Evolutionary conservation across 2,797 vertebrate species (phyloP), one percentile per base, ranked within the genome.

Genomic region (Paratrypauchen microcephalus): DNA sequence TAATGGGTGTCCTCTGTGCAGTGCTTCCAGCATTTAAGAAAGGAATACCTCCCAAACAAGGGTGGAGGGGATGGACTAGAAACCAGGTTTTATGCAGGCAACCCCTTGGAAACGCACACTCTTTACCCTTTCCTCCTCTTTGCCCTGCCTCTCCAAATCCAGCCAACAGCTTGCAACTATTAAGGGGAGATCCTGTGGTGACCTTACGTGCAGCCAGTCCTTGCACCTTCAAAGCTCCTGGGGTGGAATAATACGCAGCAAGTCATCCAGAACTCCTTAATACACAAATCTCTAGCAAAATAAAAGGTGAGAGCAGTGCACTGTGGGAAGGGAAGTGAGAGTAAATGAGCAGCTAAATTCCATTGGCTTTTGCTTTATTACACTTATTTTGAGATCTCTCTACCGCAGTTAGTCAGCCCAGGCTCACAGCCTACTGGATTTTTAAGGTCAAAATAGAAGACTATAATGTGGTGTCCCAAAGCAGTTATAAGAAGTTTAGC

Each of bases 151-250:
- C 82, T 83, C 77, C 71, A 80, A 83, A 81, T 83, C 83, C 74
- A 80, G 87, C 88, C 88, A 89, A 90, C 93, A 94, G 92, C 93
- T 93, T 94, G 92, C 82, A 93, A 89, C 91, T 84, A 94, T 94
- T 93, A 94, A 88, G 80, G 86, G 86, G 89, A 88, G 86, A 89
- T 93, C 89, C 91, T 89, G 90, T 83, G 76, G 86, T 91, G 91
- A 90, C 89, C 92, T 91, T 91, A 93, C 83, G 85, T 89, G 88
- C 87, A 89, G 87, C 81, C 88, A 87, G 87, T 90, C 86, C 86
- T 91, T 86, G 84, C 89, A 92, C 91, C 89, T 92, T 92, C 87
- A 92, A 92, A 92, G 89, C 86, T 90, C 85, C 83, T 71, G 87
- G 89, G 83, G 89, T 86, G 86, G 84, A 93, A 92, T 89, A 92